These are phyloP conservation scores for Heteromurus nitidus DNA, from an alignment of 2,888 invertebrate genomes.

Conservation along the genomic window DNA sequence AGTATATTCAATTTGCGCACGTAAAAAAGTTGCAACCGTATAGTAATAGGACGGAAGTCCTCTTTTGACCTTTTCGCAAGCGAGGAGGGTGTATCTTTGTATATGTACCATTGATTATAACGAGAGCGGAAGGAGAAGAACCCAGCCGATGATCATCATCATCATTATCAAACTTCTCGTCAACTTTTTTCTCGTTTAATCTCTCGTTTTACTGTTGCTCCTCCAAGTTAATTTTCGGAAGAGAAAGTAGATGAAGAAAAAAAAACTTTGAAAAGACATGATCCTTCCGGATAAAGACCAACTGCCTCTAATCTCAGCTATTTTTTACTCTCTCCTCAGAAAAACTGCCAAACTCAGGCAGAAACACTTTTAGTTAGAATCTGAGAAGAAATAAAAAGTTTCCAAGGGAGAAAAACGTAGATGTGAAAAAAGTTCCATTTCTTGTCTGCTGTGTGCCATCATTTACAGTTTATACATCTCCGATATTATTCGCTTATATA, in stretches of 20 bases:
- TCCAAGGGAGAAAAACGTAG: not conserved
- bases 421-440: not conserved
- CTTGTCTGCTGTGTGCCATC: not conserved
- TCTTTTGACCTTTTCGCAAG: not conserved
- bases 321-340: not conserved
- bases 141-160: constrained; percentile 8
- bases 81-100: not conserved
- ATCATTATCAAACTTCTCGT: constrained; percentile 17
- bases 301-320: constrained; percentile 14
- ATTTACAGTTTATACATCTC: no score
- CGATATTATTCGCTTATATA: no score
- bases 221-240: not conserved
- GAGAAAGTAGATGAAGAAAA: constrained; percentile 11
- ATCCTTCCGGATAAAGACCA: constrained; percentile 20
- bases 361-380: not conserved
- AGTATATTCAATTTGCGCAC: constrained; percentile 6
- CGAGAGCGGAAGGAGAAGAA: not conserved
- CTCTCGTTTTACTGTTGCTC: constrained; percentile 8
- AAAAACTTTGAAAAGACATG: constrained; percentile 17
- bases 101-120: constrained; percentile 1
- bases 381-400: constrained; percentile 6
- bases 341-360: constrained; percentile 9
- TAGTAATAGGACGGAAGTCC: constrained; percentile 5
- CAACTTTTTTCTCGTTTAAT: constrained; percentile 12
- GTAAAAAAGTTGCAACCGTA: constrained; percentile 3